Percentiles rank a stretch among this genome's conserved stretches.
These are phyloP conservation scores for Tethya wilhelma DNA, from an alignment of 37 sponge, comb jelly and placozoan genomes.

Conservation along the genomic window DNA sequence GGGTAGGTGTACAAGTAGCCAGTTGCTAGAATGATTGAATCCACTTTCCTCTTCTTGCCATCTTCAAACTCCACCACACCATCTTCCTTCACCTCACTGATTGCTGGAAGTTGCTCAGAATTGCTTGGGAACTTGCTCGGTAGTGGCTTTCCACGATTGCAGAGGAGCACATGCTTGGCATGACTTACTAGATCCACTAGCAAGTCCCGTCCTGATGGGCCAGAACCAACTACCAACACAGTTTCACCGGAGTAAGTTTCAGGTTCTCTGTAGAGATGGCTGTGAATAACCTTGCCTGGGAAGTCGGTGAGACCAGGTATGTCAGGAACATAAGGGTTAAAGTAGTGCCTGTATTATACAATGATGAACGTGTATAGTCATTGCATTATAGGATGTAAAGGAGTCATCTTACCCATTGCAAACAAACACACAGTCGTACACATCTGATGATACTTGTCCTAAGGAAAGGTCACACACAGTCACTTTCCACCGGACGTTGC, in stretches of 20 bases:
- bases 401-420: conserved; percentile 83
- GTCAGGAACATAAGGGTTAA: conserved; percentile 18
- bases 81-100: conserved; percentile 6
- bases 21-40: conserved; percentile 68
- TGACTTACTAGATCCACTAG: conserved; percentile 39
- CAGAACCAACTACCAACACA: conserved; percentile 74
- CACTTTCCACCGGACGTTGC: conserved; percentile 54
- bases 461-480: conserved; percentile 11
- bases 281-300: conserved; percentile 62
- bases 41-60: conserved; percentile 27
- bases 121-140: conserved; percentile 41
- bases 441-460: conserved; percentile 3
- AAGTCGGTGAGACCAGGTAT: conserved; percentile 62
- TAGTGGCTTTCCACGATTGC: conserved; percentile 19
- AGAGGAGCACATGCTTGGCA: conserved; percentile 45
- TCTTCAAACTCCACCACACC: conserved; percentile 39
- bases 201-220: conserved; percentile 76
- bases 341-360: conserved; percentile 66
- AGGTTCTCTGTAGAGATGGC: conserved; percentile 74
- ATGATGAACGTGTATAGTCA: background rate
- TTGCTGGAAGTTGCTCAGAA: conserved; percentile 32
- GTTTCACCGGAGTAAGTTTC: conserved; percentile 27
- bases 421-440: conserved; percentile 74
- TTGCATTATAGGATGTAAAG: background rate
- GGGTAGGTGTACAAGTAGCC: conserved; percentile 79